Percentiles rank a stretch among this genome's conserved stretches.
These are phyloP conservation scores for Polietes domitor DNA, from an alignment of 2,888 invertebrate genomes.

Conservation along the genomic window DNA sequence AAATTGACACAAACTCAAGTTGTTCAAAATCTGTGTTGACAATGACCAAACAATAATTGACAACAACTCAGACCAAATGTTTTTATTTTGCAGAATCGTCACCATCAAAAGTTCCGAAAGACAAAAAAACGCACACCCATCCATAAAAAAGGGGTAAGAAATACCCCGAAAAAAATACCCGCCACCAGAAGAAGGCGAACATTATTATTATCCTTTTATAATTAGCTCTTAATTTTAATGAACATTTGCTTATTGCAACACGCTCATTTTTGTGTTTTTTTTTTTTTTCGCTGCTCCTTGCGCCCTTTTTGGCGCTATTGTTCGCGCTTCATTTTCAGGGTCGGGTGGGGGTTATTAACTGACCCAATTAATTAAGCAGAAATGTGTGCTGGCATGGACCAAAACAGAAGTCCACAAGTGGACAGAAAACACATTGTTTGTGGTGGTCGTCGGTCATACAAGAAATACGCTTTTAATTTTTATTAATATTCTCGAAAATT, in stretches of 20 bases:
- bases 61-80: background rate
- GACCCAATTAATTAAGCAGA: conserved; percentile 51
- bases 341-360: conserved; percentile 52
- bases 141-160: background rate
- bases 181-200: background rate
- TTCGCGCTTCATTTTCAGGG: conserved; percentile 33
- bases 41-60: background rate
- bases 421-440: conserved; percentile 24
- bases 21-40: background rate
- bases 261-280: background rate
- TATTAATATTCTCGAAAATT: conserved; percentile 62
- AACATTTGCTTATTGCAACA: background rate
- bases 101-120: background rate
- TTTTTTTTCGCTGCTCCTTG: background rate
- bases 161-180: background rate
- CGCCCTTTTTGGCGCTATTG: background rate
- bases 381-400: background rate
- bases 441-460: background rate
- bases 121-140: background rate
- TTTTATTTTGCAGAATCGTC: background rate
- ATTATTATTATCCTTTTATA: conserved; percentile 11
- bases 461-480: conserved; percentile 29
- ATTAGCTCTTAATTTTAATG: conserved; percentile 37
- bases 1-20: background rate
- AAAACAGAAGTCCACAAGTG: conserved; percentile 5